These are phyloP conservation scores for Procapra przewalskii DNA, from an alignment of 2,113 vertebrate species.

Conservation along the genomic window DNA sequence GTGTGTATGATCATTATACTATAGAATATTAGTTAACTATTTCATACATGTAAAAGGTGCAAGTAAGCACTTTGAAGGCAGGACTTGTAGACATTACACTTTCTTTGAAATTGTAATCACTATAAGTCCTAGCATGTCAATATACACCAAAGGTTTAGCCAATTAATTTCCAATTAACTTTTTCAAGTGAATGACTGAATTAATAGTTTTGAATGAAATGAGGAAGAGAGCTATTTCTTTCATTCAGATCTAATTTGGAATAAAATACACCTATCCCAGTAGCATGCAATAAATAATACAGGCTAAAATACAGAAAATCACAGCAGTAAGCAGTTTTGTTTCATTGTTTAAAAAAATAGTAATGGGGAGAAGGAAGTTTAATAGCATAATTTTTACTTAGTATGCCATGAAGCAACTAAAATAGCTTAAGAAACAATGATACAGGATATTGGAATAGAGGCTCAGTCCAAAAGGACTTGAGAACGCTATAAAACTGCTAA, in stretches of 20 bases:
- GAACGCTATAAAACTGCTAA: conserved; percentile 21
- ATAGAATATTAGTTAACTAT: not conserved
- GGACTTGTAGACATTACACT: not conserved
- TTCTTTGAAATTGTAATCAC: not conserved
- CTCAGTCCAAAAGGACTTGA: not conserved
- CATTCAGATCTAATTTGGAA: not conserved
- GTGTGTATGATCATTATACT: not conserved
- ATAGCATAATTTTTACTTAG: not conserved
- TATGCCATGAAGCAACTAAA: not conserved
- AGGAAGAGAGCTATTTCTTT: not conserved
- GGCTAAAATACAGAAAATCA: not conserved
- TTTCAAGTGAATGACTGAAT: not conserved
- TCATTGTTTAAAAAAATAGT: not conserved
- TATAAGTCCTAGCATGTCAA: not conserved
- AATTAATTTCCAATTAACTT: conserved; percentile 29
- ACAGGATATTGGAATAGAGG: not conserved
- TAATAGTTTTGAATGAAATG: not conserved
- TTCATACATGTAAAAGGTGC: not conserved
- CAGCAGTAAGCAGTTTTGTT: not conserved
- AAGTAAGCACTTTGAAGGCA: not conserved
- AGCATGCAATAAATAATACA: not conserved
- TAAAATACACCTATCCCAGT: not conserved
- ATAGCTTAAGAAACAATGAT: not conserved
- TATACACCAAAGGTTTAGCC: not conserved
- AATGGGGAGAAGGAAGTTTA: not conserved